phyloP scores from a whole-genome alignment of 2,797 vertebrate species.

The Karalla daura region DNA sequence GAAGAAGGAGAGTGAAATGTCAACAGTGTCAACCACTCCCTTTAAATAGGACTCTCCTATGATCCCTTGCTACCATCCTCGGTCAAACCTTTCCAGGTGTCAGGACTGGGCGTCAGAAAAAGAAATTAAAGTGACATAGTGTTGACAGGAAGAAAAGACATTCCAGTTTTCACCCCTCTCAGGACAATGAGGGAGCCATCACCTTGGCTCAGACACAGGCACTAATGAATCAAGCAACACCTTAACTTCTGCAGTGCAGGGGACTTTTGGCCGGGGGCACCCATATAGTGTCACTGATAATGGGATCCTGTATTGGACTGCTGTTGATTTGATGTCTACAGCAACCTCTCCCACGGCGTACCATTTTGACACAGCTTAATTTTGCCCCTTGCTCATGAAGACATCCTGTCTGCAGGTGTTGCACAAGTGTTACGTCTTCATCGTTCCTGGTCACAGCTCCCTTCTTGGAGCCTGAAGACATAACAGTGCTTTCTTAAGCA shows the following conservation, averaged over 20 bases:
- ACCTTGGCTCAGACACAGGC: constrained; percentile 88
- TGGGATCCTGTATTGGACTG: constrained; percentile 87
- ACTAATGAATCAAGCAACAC: constrained; percentile 98
- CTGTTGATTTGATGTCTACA: constrained; percentile 86
- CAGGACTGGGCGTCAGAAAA: constrained; percentile 85
- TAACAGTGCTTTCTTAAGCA: constrained; percentile 80
- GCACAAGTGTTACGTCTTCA: constrained; percentile 84
- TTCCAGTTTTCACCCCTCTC: constrained; percentile 86
- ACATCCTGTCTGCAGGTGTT: constrained; percentile 90
- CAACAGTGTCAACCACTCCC: constrained; percentile 87
- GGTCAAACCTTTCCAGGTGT: constrained; percentile 86
- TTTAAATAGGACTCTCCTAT: constrained; percentile 86
- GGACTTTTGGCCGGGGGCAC: constrained; percentile 89
- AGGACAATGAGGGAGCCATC: constrained; percentile 91
- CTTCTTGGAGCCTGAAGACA: constrained; percentile 48
- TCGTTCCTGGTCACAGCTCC: constrained; percentile 59
- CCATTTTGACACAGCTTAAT: constrained; percentile 94
- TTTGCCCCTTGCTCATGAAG: constrained; percentile 89
- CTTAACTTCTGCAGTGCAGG: constrained; percentile 90
- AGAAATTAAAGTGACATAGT: constrained; percentile 92
- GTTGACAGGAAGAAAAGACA: constrained; percentile 92
- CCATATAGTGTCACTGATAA: constrained; percentile 91
- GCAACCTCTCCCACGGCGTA: constrained; percentile 88
- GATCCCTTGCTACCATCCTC: constrained; percentile 83
- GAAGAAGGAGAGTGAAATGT: constrained; percentile 86